Evolutionary conservation across 2,888 invertebrate species (phyloP).

Genomic region (Dryobotodes eremita): DNA sequence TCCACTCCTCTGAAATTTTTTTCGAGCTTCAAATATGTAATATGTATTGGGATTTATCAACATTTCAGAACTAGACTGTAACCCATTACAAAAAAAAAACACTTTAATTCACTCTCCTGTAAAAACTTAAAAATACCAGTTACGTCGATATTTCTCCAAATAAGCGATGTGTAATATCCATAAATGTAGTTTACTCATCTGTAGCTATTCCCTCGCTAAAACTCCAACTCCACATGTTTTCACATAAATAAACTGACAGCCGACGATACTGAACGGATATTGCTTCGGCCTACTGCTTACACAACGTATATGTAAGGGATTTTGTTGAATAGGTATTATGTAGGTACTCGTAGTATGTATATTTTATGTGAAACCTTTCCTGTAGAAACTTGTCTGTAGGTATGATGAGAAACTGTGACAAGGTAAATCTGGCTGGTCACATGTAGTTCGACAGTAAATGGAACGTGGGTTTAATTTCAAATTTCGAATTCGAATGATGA

Average conservation of each 20-base stretch:
- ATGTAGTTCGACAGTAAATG: not conserved
- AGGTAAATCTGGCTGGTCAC: not conserved
- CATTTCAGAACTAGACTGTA: no score
- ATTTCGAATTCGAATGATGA: no score
- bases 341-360: conserved; percentile 20
- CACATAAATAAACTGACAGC: conserved; percentile 80
- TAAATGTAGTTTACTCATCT: conserved; percentile 27
- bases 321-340: conserved; percentile 44
- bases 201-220: conserved; percentile 64
- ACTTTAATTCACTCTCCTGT: no score
- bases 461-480: not conserved
- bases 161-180: no score
- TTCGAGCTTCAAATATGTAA: no score
- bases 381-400: not conserved
- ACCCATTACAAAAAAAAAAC: no score
- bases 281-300: conserved; percentile 73
- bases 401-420: not conserved
- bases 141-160: no score
- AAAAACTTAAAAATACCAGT: no score
- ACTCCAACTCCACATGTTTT: conserved; percentile 76
- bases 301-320: conserved; percentile 49
- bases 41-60: no score
- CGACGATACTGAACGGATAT: conserved; percentile 79
- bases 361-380: conserved; percentile 16
- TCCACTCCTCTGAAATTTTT: no score